Evolutionary conservation across 2,113 vertebrate genomes (phyloP), one percentile per base, ranked within the genome.

Genomic region (Thalassoma bifasciatum): DNA sequence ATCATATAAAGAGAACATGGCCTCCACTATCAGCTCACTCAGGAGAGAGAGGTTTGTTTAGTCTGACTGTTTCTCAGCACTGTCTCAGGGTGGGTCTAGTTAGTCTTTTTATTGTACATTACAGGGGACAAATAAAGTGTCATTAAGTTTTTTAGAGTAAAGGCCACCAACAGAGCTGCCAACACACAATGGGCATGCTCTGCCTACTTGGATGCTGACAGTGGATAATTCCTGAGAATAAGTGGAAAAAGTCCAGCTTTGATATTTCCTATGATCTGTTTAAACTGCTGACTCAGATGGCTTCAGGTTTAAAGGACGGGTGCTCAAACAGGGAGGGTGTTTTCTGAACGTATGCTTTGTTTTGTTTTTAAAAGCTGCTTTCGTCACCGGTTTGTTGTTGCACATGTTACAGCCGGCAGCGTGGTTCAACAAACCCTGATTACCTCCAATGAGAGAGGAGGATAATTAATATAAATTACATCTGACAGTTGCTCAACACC

Each of bases 391-490:
- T 19, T 49, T 49, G 19, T 49, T 49, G 6, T 22, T 3, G 10
- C 57, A 17, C 88, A 64, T 79, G 86, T 81, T 62, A 38, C 57
- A 50, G 75, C 88, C 47, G 36, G 76, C 26, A 44, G 19, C 17
- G 34, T 72, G 14, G 16, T 1, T 7, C 52, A 38, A 22, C 66
- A 82, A 75, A 68, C 10, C 11, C 36, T 64, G 71, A 86, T 86
- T 86, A 77, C 11, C 66, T 72, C 10, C n/a, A 78, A 77, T 7
- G 1, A 16, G 46, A 51, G 24, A 46, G 66, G 37, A 19, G 60
- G 50, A 75, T 74, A 71, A 83, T 85, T 88, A 72, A 79, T 36
- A 73, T 44, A 79, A 90, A 88, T 78, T 60, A 69, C 46, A 37
- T 11, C 30, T 70, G 78, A 81, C 59, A 8, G 73, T 87, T 84